Evolutionary conservation across 2,888 invertebrate species (phyloP).

Genomic region (Chrysomela aeneicollis): DNA sequence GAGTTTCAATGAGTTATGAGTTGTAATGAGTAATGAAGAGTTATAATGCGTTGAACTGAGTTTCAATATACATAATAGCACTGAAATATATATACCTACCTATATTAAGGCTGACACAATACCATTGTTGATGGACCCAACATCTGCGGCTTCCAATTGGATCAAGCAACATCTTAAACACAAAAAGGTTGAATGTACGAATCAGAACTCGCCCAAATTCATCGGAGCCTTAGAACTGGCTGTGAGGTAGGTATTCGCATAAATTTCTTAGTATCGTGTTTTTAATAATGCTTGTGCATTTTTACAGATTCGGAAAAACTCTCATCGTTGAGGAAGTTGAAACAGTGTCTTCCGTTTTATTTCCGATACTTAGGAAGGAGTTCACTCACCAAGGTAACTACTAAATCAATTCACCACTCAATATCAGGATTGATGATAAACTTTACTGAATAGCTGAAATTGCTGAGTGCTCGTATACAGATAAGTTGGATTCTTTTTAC

Average conservation of each 20-base stretch:
- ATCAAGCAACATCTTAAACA: slow-evolving; percentile 74
- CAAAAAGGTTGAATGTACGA: slow-evolving; percentile 77
- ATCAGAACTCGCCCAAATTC: slow-evolving; percentile 79
- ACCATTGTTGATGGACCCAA: slow-evolving; percentile 90
- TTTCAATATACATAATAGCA: too few relatives aligned
- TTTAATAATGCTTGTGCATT: background rate
- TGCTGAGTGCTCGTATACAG: too few relatives aligned
- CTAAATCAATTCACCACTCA: too few relatives aligned
- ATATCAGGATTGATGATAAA: too few relatives aligned
- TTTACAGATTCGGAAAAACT: slow-evolving; percentile 84
- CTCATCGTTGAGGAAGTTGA: slow-evolving; percentile 84
- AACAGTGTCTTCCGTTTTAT: slow-evolving; percentile 68
- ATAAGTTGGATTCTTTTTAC: too few relatives aligned
- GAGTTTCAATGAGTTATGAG: too few relatives aligned
- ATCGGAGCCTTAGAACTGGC: slow-evolving; percentile 79
- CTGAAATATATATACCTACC: too few relatives aligned
- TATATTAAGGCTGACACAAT: slow-evolving; percentile 63
- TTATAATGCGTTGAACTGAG: too few relatives aligned
- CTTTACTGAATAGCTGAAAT: too few relatives aligned
- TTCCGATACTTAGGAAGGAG: slow-evolving; percentile 71
- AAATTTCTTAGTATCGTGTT: background rate
- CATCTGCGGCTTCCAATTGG: slow-evolving; percentile 85
- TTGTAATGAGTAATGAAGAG: too few relatives aligned
- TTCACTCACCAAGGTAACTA: slow-evolving; percentile 65
- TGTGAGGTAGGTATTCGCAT: slow-evolving; percentile 63